phyloP scores from a whole-genome alignment of 2,888 invertebrate genomes.

The Coecobrya sp. region DNA sequence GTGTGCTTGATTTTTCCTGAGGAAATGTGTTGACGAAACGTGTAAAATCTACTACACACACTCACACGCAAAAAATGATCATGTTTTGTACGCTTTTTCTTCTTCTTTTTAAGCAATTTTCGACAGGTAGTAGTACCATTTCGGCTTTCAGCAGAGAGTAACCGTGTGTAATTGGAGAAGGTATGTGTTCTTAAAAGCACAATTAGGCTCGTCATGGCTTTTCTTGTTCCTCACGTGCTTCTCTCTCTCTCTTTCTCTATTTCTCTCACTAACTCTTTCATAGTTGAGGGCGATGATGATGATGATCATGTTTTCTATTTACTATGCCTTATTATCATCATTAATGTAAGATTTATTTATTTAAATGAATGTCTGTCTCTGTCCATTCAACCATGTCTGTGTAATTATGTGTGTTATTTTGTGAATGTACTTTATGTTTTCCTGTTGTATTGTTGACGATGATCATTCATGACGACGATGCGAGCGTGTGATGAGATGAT shows the following conservation, averaged over 20 bases:
- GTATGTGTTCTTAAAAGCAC: not conserved
- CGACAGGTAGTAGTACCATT: not conserved
- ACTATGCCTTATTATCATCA: not conserved
- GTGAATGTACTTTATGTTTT: not conserved
- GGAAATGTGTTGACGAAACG: slow-evolving; percentile 2
- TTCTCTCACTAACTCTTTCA: not conserved
- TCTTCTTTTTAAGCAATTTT: not conserved
- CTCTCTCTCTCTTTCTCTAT: not conserved
- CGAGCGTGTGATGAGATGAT: not conserved
- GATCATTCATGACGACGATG: slow-evolving; percentile 10
- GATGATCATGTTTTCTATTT: not conserved
- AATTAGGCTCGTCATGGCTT: slow-evolving; percentile 12
- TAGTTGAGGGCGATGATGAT: not conserved
- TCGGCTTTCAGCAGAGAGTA: no score
- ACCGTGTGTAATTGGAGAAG: slow-evolving; percentile 8
- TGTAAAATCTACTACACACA: not conserved
- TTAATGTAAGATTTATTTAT: not conserved
- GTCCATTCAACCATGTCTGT: not conserved
- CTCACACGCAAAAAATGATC: not conserved
- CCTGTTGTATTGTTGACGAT: not conserved
- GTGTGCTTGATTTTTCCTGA: not conserved
- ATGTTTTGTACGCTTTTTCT: not conserved
- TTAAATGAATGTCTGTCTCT: not conserved
- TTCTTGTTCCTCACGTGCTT: not conserved
- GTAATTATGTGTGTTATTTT: not conserved